Conservation (phyloP, 2,113 vertebrate genomes). For the Lycocorax pyrrhopterus region DNA sequence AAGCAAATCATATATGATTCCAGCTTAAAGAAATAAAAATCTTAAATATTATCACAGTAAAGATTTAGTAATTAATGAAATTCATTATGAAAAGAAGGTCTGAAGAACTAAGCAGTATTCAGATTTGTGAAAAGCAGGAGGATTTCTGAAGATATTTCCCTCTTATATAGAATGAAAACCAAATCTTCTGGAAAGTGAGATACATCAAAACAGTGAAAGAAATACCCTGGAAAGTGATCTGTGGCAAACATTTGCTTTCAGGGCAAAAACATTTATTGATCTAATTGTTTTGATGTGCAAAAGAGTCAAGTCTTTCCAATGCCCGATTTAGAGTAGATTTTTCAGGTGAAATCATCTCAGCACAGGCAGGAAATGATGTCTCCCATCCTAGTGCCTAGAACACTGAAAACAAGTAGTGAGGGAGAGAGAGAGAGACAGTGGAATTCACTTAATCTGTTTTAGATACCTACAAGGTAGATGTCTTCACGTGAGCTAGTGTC, state of each 20-base stretch:
- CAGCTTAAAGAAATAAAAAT: neutral
- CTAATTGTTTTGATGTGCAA: neutral
- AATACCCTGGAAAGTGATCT: neutral
- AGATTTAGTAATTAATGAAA: neutral
- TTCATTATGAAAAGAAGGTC: neutral
- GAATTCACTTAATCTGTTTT: neutral
- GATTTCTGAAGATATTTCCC: neutral
- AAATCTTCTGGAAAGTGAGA: neutral
- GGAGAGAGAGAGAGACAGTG: neutral
- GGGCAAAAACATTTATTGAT: neutral
- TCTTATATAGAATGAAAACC: neutral
- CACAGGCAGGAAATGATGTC: neutral
- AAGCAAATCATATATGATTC: neutral
- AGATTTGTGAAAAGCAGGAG: neutral
- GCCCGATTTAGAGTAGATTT: rapidly evolving
- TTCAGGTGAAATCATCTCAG: neutral
- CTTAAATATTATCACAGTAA: neutral
- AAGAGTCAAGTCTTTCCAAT: neutral
- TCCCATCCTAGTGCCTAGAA: neutral
- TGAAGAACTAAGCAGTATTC: neutral
- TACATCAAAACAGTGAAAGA: neutral
- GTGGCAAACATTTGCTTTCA: neutral
- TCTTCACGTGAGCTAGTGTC: neutral
- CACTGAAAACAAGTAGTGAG: neutral
- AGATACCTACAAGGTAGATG: neutral